phyloP scores from a whole-genome alignment of 1,140 invertebrate species.

The Bombus fervidus region DNA sequence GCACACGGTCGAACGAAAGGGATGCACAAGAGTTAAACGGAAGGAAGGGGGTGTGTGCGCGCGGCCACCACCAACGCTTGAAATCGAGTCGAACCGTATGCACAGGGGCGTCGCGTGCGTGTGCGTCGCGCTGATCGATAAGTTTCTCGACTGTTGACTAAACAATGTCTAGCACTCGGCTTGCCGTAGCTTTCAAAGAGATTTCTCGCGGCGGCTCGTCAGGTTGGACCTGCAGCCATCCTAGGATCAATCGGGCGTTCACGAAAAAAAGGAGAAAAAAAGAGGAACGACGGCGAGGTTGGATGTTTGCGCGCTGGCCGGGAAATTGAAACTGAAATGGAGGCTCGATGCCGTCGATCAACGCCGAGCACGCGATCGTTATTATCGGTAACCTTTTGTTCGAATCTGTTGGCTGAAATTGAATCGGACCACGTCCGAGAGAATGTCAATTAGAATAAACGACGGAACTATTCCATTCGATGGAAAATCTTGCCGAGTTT shows the following conservation, averaged over 20 bases:
- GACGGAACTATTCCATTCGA: not conserved
- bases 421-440: not conserved
- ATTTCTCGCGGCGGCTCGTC: not conserved
- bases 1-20: not conserved
- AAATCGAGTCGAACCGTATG: conserved; percentile 14
- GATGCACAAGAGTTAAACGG: conserved; percentile 32
- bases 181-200: conserved; percentile 17
- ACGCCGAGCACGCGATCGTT: not conserved
- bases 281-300: not conserved
- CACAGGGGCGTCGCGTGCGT: conserved; percentile 22
- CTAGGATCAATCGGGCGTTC: not conserved
- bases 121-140: conserved; percentile 58
- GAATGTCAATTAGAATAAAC: no score
- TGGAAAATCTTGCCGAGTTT: not conserved
- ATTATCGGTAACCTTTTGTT: not conserved
- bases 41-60: conserved; percentile 22
- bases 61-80: conserved; percentile 16
- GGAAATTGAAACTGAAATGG: conserved; percentile 37
- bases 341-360: not conserved
- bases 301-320: not conserved
- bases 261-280: no score
- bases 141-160: conserved; percentile 56
- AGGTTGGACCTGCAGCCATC: not conserved
- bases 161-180: conserved; percentile 53
- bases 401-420: not conserved